Base-by-base conservation (phyloP, 2,113 vertebrate species). In the Epinephelus fuscoguttatus region DNA sequence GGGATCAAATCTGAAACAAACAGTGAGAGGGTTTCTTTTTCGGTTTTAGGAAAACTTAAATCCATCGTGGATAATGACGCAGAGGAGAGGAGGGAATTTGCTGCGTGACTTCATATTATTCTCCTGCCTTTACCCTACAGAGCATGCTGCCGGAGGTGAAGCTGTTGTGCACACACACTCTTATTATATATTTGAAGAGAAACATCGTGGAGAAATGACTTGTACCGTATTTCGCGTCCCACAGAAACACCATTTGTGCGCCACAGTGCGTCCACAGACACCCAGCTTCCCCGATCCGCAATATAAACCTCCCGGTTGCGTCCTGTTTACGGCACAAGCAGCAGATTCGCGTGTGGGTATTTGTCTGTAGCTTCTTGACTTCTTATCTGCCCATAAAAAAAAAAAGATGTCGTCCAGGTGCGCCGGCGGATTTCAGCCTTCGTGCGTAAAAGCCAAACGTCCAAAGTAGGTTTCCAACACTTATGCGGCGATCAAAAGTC, bases 181-280 rank as follows among this genome's bases (percentile, higher is more conserved):
- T 45, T 45, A 45, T 45, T 45, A 9, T 45, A 45, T 10, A 45
- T 7, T 7, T 37, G 5, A 18, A 50, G 5, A 50, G 4, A 50
- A 17, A 50, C 5, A 50, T 50, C 5, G 4, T 6, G 49, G 3
- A 17, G 11, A 17, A 49, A 49, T 4, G 19, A 69, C 21, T 12
- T 79, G 40, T 92, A 96, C 95, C 95, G 95, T 96, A 96, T 94
- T 96, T 96, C 6, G 95, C 91, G 93, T 96, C 95, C 95, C 95
- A 96, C 81, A 95, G 95, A 90, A 96, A 96, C 89, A 96, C 95
- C 95, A 96, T 96, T 81, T 93, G 91, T 92, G 89, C 93, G 89
- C 70, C 85, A 80, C 70, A 42, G 71, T 79, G 70, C 37, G 30
- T 59, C 62, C 78, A 56, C 61, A 23, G 67, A 69, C 0, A 18